Base-by-base conservation (phyloP, 2,797 vertebrate genomes). In the Glossophaga mutica region DNA sequence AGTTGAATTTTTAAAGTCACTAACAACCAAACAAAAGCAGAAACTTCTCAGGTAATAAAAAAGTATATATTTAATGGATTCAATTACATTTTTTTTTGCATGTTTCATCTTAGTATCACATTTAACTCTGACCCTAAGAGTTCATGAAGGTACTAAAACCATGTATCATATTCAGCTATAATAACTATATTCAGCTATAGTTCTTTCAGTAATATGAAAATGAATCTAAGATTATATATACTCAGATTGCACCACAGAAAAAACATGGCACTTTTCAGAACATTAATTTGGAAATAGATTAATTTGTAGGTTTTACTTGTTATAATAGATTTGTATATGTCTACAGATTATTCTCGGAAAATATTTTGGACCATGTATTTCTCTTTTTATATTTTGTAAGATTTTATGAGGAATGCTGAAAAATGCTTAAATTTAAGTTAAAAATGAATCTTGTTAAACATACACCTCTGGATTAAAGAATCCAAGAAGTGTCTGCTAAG, bases 1-100 rank as follows among this genome's bases (percentile, higher is more conserved):
- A 98, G 99, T 99, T 65, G 99, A 99, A 97, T 99, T 99, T 98
- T 98, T 99, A 96, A 99, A 99, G 98, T 99, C 99, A 18, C 98
- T 99, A 88, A 98, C 99, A 29, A 99, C 99, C 59, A 99, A 99
- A 96, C 99, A 99, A 97, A 99, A 99, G 95, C 99, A 99, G 98
- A 99, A 99, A 96, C 99, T 99, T 52, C 99, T 99, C 97, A 99
- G 99, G 99, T 99, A 98, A 87, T 94, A 89, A 16, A 83, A 26
- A 73, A 89, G 46, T 59, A 19, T 88, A 21, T 90, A 9, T 0
- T 55, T 52, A 9, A 22, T 82, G 37, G 9, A 65, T 95, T 71
- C 76, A 78, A 18, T 22, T 88, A 65, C 65, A 46, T 83, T 76
- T 81, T 39, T 89, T 77, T 87, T 77, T 29, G 4, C 24, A 12